A percentile compares a stretch with the other conserved stretches of the same genome.
phyloP scores from a whole-genome alignment of 1,140 invertebrate genomes.

The Delia radicum region DNA sequence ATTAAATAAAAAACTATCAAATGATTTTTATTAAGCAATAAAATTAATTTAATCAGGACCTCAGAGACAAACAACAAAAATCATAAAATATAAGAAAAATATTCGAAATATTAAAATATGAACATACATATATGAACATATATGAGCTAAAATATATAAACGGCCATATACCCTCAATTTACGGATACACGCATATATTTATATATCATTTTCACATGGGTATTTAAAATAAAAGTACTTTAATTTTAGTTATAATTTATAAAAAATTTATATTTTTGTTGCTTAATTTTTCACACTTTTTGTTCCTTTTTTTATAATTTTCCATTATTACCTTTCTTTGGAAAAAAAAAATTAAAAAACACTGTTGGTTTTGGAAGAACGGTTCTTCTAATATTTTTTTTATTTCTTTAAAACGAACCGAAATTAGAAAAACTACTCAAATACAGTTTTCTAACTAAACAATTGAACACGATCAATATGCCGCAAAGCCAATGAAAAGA shows the following conservation, averaged over 20 bases:
- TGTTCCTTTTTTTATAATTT: background rate
- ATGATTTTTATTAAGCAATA: too few species aligned
- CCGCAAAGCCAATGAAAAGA: slow-evolving; percentile 17
- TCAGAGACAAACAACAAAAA: too few species aligned
- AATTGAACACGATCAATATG: slow-evolving; percentile 11
- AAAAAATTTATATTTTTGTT: background rate
- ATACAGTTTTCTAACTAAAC: background rate
- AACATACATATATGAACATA: too few species aligned
- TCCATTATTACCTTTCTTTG: background rate
- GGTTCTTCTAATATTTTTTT: background rate
- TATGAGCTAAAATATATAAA: too few species aligned
- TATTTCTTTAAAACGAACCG: background rate
- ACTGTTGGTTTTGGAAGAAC: background rate
- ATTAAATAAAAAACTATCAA: too few species aligned
- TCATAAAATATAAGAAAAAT: too few species aligned
- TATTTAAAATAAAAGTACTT: background rate
- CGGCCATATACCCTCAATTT: too few species aligned
- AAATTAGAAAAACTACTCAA: background rate
- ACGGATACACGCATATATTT: too few species aligned
- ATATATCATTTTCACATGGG: too few species aligned
- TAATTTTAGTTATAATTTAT: background rate
- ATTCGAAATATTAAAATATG: too few species aligned
- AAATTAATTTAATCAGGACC: too few species aligned
- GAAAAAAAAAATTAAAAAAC: background rate
- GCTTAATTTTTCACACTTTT: background rate